Percentiles rank a stretch among this genome's conserved stretches.
Evolutionary conservation across 2,888 invertebrate genomes (phyloP).

Genomic region (Andrena bucephala): DNA sequence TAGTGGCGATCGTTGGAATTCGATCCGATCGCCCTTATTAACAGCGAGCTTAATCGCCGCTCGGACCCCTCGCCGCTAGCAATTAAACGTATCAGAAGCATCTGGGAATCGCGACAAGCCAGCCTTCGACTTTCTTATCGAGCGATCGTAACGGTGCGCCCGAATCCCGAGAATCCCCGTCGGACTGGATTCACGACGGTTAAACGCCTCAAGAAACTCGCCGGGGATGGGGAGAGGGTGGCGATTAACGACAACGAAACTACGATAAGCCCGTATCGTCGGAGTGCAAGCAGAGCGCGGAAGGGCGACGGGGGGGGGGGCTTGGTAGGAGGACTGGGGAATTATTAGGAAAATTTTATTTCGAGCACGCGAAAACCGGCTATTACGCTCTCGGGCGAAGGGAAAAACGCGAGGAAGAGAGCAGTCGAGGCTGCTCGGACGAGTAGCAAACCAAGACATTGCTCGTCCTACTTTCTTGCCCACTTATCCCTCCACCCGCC

Average conservation of each 20-base stretch:
- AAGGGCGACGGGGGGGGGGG: not conserved
- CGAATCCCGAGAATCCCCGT: not conserved
- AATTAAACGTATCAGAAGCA: no score
- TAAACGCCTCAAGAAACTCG: slow-evolving; percentile 1
- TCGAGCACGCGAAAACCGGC: slow-evolving; percentile 47
- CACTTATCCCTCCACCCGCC: slow-evolving; percentile 30
- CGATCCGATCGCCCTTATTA: no score
- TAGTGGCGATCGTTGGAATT: no score
- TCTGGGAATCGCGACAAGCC: no score
- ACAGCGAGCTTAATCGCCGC: no score
- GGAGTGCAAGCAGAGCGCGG: not conserved
- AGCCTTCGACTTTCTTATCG: not conserved
- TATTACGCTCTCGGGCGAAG: slow-evolving; percentile 46
- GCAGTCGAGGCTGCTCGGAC: slow-evolving; percentile 30
- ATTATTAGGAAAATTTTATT: slow-evolving; percentile 67
- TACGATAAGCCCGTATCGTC: not conserved
- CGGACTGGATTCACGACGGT: not conserved
- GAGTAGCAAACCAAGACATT: slow-evolving; percentile 57
- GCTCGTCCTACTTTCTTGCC: slow-evolving; percentile 67
- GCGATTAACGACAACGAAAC: slow-evolving; percentile 23
- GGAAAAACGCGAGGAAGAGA: slow-evolving; percentile 24
- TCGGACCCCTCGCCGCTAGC: not conserved
- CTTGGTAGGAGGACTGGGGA: not conserved
- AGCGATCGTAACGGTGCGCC: not conserved
- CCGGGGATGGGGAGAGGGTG: not conserved